Percentiles rank a stretch among this genome's conserved stretches.
Evolutionary conservation across 2,888 invertebrate genomes (phyloP).

Genomic region (Cerastis rubricosa): DNA sequence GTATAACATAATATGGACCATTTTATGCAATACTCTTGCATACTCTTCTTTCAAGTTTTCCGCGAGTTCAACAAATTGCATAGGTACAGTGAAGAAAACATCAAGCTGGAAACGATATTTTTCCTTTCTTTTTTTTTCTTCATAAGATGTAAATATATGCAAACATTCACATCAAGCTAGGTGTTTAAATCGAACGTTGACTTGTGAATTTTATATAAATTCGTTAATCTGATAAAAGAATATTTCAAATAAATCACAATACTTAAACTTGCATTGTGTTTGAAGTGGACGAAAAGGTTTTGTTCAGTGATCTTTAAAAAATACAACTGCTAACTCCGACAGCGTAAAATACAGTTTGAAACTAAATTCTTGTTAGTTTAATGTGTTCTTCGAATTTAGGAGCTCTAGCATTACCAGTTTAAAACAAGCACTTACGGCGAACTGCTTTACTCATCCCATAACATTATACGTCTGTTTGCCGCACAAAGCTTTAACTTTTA

Average conservation of each 20-base stretch:
- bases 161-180: conserved; percentile 47
- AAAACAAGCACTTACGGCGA: neutral
- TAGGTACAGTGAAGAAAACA: conserved; percentile 6
- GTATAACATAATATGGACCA: conserved; percentile 55
- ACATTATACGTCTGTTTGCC: neutral
- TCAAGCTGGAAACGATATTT: conserved; percentile 2
- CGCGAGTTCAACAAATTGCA: conserved; percentile 9
- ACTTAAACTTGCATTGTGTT: conserved; percentile 16
- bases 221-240: conserved; percentile 28
- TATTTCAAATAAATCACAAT: conserved; percentile 37
- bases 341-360: neutral
- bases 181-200: conserved; percentile 49
- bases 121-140: too few species aligned
- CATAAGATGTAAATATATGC: conserved; percentile 51
- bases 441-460: neutral
- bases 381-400: neutral
- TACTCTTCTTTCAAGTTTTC: neutral
- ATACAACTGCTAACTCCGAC: neutral
- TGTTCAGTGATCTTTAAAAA: conserved; percentile 5
- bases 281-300: neutral
- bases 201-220: conserved; percentile 40
- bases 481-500: too few species aligned
- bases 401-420: neutral
- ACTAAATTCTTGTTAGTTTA: neutral
- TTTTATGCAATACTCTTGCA: conserved; percentile 67